Evolutionary conservation across 23 tunicate species (phyloP).

Genomic region (Trididemnum clinides): DNA sequence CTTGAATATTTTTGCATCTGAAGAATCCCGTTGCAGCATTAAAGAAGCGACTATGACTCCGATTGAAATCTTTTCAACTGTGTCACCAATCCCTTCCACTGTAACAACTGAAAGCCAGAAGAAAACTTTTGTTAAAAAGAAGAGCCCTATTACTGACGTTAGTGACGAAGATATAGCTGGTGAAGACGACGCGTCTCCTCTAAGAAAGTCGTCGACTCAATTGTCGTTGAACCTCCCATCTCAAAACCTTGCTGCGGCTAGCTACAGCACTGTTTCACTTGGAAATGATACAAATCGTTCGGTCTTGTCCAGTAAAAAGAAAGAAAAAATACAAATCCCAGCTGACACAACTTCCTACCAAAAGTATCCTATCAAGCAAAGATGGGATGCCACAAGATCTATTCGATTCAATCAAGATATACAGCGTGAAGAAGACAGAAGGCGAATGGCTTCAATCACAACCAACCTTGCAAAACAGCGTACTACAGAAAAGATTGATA

Average conservation of each 20-base stretch:
- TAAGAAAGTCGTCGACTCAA: not conserved
- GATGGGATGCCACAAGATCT: constrained; percentile 71
- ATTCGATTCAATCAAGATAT: constrained; percentile 90
- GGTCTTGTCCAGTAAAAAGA: constrained; percentile 1
- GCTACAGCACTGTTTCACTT: not conserved
- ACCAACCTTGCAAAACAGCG: constrained; percentile 54
- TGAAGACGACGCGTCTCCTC: constrained; percentile 44
- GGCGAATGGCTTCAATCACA: constrained; percentile 55
- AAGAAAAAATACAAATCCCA: constrained; percentile 53
- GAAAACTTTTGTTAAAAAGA: not conserved
- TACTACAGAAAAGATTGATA: constrained; percentile 45
- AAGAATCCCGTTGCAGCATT: constrained; percentile 66
- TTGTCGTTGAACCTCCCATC: not conserved
- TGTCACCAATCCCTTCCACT: not conserved
- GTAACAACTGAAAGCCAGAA: not conserved
- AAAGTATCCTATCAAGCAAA: constrained; percentile 72
- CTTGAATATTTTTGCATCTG: constrained; percentile 78
- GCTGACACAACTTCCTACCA: constrained; percentile 60
- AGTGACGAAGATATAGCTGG: constrained; percentile 65
- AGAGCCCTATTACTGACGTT: not conserved
- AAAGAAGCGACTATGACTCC: constrained; percentile 75
- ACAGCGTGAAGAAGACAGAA: constrained; percentile 89
- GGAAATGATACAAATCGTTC: constrained; percentile 10
- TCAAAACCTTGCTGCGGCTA: not conserved
- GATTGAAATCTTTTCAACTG: constrained; percentile 25